Evolutionary conservation across 2,113 vertebrate species (phyloP), one percentile per base, ranked within the genome.

Genomic region (Upupa epops): DNA sequence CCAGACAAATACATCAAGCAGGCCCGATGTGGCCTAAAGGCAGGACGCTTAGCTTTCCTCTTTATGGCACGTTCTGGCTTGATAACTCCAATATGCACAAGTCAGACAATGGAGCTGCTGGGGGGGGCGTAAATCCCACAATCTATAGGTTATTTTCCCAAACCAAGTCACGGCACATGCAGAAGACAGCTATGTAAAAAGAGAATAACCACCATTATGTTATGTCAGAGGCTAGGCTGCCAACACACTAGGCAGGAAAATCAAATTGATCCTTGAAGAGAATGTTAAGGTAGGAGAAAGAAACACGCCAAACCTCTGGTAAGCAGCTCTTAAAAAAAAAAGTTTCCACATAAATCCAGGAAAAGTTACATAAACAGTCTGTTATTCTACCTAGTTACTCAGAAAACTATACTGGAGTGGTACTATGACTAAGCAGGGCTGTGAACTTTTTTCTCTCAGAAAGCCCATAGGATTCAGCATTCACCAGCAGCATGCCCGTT

Each of bases 281-380:
- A 91, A 94, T 16, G 31, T 7, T 55, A 88, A 73, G n/a, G 49
- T 9, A 71, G 31, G 51, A 26, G 31, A 78, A 87, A 95, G 95
- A 74, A 37, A 54, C 25, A 83, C 19, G 75, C 7, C n/a, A 68
- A 42, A 49, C 31, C 63, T 80, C 81, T 89, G 79, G 34, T 46
- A 77, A 66, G 80, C 65, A 83, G 68, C 65, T 88, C 18, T 45
- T 26, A 12, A 40, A 61, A 17, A 40, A 61, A 17, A 52, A 64
- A 40, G 76, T 87, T 91, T 76, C 85, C 92, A 86, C 79, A 77
- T 73, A 73, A 95, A 97, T 75, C 48, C 70, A 91, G 64, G 61
- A 91, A 95, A 96, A 92, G 46, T 80, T 82, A 94, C 29, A 94
- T 90, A 79, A 24, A 7, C 88, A 94, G 76, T 64, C 79, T 95